Evolutionary conservation across 2,113 vertebrate species (phyloP), one percentile per base, ranked within the genome.

Genomic region (Solea solea): DNA sequence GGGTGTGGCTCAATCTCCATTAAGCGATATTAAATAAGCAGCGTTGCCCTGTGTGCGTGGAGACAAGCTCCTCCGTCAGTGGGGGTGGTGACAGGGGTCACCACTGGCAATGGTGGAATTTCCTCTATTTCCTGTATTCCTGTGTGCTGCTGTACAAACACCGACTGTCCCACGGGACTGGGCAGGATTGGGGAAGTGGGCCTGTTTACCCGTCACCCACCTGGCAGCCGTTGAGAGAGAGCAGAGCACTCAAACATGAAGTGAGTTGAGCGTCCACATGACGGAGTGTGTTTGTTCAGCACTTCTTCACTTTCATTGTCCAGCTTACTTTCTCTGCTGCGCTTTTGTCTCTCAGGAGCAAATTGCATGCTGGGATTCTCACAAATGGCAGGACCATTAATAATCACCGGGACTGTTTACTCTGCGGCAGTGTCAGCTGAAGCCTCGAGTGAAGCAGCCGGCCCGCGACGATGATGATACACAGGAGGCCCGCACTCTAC

Each of bases 171-270:
- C 81, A 59, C 56, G 75, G 84, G 70, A 41, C 62, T 72, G 67
- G 84, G 62, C 54, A 78, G 78, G 64, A 82, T 61, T 80, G 76
- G 80, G 82, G 80, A 76, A 51, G 44, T 63, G 68, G 71, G 70
- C 34, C 73, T 94, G 82, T 93, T 94, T 91, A 93, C 81, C 85
- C 72, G 87, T 91, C 81, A 89, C 74, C 87, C 80, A 90, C 86
- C 87, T 91, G 90, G 85, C 80, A 83, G 66, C 54, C 59, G 63
- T 60, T 80, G 85, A 91, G 74, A 87, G 53, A 79, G 77, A 85
- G 69, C 90, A 92, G 62, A 82, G 63, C 69, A 7, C 48, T 52
- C 14, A 7, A 62, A 80, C 74, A 85, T 56, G 50, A 54, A 75
- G 74, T 10, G 9, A 25, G 60, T 1, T 5, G 63, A 48, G 54